Evolutionary conservation across 1,140 invertebrate genomes (phyloP).

Genomic region (Mya arenaria): DNA sequence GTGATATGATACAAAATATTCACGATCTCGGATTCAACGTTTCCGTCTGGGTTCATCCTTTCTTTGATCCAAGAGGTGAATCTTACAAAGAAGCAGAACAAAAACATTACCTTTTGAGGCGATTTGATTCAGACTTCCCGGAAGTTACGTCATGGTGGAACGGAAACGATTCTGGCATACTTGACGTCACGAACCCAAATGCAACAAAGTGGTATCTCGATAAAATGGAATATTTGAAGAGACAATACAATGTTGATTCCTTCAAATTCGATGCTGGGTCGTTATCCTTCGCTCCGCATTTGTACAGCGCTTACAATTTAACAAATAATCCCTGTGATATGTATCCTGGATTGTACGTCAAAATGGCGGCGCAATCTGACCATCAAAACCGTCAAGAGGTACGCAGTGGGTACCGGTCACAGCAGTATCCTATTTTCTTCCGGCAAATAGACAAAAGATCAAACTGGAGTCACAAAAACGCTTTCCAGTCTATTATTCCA

Average conservation of each 20-base stretch:
- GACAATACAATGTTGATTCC: constrained; percentile 86
- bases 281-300: constrained; percentile 89
- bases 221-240: constrained; percentile 84
- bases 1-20: constrained; percentile 83
- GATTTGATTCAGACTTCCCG: constrained; percentile 80
- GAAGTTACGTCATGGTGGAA: constrained; percentile 92
- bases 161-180: constrained; percentile 83
- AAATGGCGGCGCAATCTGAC: constrained; percentile 81
- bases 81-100: constrained; percentile 80
- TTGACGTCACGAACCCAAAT: constrained; percentile 75
- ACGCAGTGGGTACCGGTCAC: constrained; percentile 89
- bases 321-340: constrained; percentile 69
- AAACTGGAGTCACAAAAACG: constrained; percentile 89
- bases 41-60: constrained; percentile 96
- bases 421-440: constrained; percentile 90
- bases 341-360: constrained; percentile 69
- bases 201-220: constrained; percentile 87
- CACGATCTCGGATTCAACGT: constrained; percentile 87
- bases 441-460: constrained; percentile 95
- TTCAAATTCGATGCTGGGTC: constrained; percentile 98
- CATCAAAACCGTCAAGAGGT: constrained; percentile 88
- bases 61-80: constrained; percentile 91
- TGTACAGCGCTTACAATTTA: constrained; percentile 47
- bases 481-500: constrained; percentile 92
- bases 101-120: constrained; percentile 75